Base-by-base conservation (phyloP, 2,888 invertebrate species). In the Oithona nana region DNA sequence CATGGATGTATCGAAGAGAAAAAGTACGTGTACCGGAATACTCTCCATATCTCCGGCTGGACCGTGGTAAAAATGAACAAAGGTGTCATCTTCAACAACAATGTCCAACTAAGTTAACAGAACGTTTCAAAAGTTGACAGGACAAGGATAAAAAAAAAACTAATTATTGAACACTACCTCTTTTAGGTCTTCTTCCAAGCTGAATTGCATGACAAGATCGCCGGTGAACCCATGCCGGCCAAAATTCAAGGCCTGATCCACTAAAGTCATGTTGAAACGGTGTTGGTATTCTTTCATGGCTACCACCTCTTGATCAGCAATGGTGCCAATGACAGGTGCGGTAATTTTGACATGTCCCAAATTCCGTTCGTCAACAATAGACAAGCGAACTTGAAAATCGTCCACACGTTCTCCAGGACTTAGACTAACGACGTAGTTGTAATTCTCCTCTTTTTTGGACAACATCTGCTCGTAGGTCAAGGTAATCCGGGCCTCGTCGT, bases 381-480 rank as follows among this genome's bases (percentile, higher is more conserved):
- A 24, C 20, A 59, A 29, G 24, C 11, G 20, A 24, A 59, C 3
- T 28, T 59, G 49, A 50, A 59, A 59, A 28, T 59, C 59, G 8
- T 48, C 50, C 16, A 59, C 50, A 22, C 28, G 28, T 24, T 39
- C 39, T 11, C 59, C 59, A 22, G 59, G 59, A 29, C 49, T 59
- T 8, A 59, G 28, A 3, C 48, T 48, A 13, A 59, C n/a, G 3
- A 24, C n/a, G n/a, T 59, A 50, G n/a, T 24, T 26, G 22, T 48
- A 50, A 6, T 13, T 24, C n/a, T 50, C 49, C 22, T 48, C 20
- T 22, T 49, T 22, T 26, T 29, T 24, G 6, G 2, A 16, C 50
- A 59, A 50, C 20, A 59, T 49, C 49, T 59, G n/a, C 50, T 59
- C 59, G 49, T 49, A 59, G n/a, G 50, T 50, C 22, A 59, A 28